Evolutionary conservation across 2,888 invertebrate genomes (phyloP), one percentile per base, ranked within the genome.

Genomic region (Omphaloscelis lunosa): DNA sequence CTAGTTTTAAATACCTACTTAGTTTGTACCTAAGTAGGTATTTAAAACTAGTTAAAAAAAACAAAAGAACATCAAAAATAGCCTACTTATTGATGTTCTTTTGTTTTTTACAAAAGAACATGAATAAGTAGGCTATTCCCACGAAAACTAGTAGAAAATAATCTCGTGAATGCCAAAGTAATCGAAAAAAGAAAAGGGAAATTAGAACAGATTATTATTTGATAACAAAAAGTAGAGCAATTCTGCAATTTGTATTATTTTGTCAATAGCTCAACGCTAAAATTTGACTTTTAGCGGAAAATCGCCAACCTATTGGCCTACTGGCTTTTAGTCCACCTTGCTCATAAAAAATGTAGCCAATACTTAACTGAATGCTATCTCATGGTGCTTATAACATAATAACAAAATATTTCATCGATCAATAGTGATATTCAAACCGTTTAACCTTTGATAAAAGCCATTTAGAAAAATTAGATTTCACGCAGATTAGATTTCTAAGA

Each of bases 381-480:
- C 71, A 68, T 74, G 72, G 69, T 66, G 41, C 41, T 51, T 68
- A 77, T 15, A 74, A 72, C 62, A 59, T 72, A 73, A 79, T 51
- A 71, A 59, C 41, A 61, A 77, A 71, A 72, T 58, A 73, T 79
- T 77, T 71, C 39, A 70, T 80, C 66, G 45, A 61, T 45, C 65
- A 68, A 61, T 51, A 73, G 68, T 59, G 34, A 62, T 58, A 71
- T 76, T 73, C 74, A 86, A 87, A 87, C 72, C 85, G 81, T 77
- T 86, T 85, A 85, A 79, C 79, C 86, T 84, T 90, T 92, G 91
- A 94, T 93, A 91, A 90, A 89, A 93, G 88, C 90, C 90, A 92
- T 93, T 94, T 90, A 29, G 91, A 87, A 92, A 93, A 94, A 95
- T 93, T 93, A 92, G 93, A 95, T 96, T 96, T 95, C 94, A 95